phyloP scores from a whole-genome alignment of 2,888 invertebrate genomes.

The Steinernema scapterisci region DNA sequence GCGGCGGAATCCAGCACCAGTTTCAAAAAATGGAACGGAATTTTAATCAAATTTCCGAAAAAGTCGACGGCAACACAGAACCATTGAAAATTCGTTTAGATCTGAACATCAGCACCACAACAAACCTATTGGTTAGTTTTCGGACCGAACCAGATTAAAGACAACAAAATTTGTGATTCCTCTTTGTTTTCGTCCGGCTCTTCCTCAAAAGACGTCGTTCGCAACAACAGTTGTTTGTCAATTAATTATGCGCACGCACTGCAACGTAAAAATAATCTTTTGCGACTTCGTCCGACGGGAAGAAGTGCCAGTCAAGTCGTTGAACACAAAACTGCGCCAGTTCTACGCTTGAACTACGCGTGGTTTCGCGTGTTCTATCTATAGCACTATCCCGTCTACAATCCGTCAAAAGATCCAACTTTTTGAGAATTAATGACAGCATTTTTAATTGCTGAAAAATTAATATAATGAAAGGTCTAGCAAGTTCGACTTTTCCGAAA shows the following conservation, averaged over 20 bases:
- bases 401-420: too few relatives aligned
- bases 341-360: too few relatives aligned
- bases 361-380: too few relatives aligned
- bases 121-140: conserved; percentile 19
- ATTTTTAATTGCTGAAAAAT: too few relatives aligned
- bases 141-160: conserved; percentile 1
- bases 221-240: conserved; percentile 1
- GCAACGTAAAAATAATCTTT: background rate
- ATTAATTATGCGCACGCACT: conserved; percentile 30
- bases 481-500: too few relatives aligned
- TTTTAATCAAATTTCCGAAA: conserved; percentile 2
- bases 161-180: conserved; percentile 30
- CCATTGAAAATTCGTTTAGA: conserved; percentile 23
- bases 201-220: background rate
- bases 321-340: too few relatives aligned
- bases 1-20: background rate
- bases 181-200: conserved; percentile 5
- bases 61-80: conserved; percentile 16
- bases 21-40: conserved; percentile 20
- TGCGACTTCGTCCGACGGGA: too few relatives aligned
- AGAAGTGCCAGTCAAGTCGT: too few relatives aligned
- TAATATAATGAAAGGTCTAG: too few relatives aligned
- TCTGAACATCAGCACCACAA: conserved; percentile 12
- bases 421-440: too few relatives aligned
- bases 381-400: too few relatives aligned